Base-by-base conservation (phyloP, 2,888 invertebrate species). In the Ochropacha duplaris region DNA sequence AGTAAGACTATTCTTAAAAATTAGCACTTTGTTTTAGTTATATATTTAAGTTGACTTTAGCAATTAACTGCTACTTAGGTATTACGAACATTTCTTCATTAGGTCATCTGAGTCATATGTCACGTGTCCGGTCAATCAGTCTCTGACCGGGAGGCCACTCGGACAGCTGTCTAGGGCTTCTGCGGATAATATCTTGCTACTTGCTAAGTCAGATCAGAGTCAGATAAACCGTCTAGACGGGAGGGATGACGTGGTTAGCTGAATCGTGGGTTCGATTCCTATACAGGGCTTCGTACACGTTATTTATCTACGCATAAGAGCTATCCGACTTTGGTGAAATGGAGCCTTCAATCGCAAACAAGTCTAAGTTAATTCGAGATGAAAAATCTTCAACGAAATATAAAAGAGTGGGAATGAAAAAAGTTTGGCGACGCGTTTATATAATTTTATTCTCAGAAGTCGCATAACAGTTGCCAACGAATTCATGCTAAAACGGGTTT, bases 401-500 rank as follows among this genome's bases (percentile, higher is more conserved):
- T 12, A 54, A 22, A 22, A 22, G 39, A 9, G 12, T 31, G 24
- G 1, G 22, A 52, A n/a, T n/a, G n/a, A 52, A 19, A 16, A 49
- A 19, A n/a, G 52, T 49, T 44, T 22, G 31, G 49, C 36, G n/a
- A 19, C 1, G 31, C 31, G 14, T 54, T 26, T 57, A 36, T 24
- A 54, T 34, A 36, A 26, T 28, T 24, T 14, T 54, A 44, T 39
- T 16, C 39, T 44, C 49, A 22, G 24, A n/a, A n/a, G n/a, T 36
- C 14, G n/a, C 36, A n/a, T 36, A 6, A 36, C 36, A 71, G 61
- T 73, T 71, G 69, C 66, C 68, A 70, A 59, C 66, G 56, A 66
- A 77, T 74, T 69, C 62, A 66, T 76, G 74, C 66, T 78, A 79
- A 82, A 78, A 72, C 68, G 68, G 73, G 68, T 65, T 78, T 80